Percentiles rank a stretch among this genome's conserved stretches.
Conservation (phyloP, 2,888 invertebrate genomes). For the Subacronicta megacephala region DNA sequence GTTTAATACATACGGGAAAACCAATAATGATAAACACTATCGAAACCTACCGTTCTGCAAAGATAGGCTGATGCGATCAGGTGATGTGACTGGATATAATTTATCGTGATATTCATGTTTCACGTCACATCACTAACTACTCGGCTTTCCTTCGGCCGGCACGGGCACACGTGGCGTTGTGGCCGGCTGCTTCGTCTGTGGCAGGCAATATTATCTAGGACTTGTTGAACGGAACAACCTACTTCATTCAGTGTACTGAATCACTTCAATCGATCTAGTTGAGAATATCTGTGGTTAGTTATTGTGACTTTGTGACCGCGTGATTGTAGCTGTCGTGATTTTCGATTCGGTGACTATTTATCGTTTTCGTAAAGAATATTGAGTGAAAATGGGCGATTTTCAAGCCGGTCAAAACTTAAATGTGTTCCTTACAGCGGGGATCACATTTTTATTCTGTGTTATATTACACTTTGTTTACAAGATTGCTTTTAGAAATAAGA, state of each 20-base stretch:
- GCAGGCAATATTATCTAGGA: no score
- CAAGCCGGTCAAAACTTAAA: slow-evolving; percentile 77
- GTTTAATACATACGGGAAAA: no score
- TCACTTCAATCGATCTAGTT: slow-evolving; percentile 54
- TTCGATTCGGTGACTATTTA: slow-evolving; percentile 56
- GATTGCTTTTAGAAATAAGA: slow-evolving; percentile 75
- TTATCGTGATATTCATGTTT: no score
- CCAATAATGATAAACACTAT: no score
- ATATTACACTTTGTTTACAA: slow-evolving; percentile 80
- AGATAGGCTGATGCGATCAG: no score
- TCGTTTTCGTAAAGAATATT: slow-evolving; percentile 69
- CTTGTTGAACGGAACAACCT: neutral
- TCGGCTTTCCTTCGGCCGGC: no score
- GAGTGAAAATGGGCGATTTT: slow-evolving; percentile 84
- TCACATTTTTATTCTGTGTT: slow-evolving; percentile 76
- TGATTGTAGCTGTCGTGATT: slow-evolving; percentile 72
- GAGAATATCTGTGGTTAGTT: slow-evolving; percentile 63
- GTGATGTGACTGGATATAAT: no score
- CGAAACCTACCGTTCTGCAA: no score
- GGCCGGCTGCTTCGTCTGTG: no score
- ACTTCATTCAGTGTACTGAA: slow-evolving; percentile 53
- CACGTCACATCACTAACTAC: no score
- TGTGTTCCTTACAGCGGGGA: slow-evolving; percentile 69
- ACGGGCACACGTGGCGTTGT: no score
- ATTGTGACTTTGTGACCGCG: slow-evolving; percentile 76